A percentile compares a stretch with the other conserved stretches of the same genome.
Evolutionary conservation across 2,888 invertebrate species (phyloP).

Genomic region (Tetrapedia diversipes): DNA sequence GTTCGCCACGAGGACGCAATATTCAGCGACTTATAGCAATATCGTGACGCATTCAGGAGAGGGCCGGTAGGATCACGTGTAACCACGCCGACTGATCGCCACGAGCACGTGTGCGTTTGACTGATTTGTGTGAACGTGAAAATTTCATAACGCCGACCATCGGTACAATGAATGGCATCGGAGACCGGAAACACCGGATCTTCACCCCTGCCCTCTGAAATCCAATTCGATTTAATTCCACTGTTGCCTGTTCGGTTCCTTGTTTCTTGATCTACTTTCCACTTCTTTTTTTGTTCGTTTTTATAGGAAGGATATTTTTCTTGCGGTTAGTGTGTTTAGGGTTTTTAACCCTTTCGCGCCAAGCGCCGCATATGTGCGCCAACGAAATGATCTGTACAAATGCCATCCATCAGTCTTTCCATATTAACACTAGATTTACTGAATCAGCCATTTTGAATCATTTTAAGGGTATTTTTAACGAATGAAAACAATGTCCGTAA

Average conservation of each 20-base stretch:
- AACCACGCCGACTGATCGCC: constrained; percentile 34
- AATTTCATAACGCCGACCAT: constrained; percentile 53
- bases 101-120: constrained; percentile 30
- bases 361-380: too few relatives aligned
- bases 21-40: constrained; percentile 71
- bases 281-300: too few relatives aligned
- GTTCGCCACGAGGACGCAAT: constrained; percentile 56
- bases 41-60: constrained; percentile 58
- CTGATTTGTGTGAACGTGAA: constrained; percentile 39
- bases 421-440: too few relatives aligned
- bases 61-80: constrained; percentile 45
- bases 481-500: too few relatives aligned
- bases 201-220: neutral
- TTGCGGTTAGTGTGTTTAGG: too few relatives aligned
- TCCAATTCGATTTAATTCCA: neutral
- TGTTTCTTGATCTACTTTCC: neutral
- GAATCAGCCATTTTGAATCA: too few relatives aligned
- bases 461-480: too few relatives aligned
- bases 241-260: neutral
- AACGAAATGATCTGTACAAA: too few relatives aligned
- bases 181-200: neutral
- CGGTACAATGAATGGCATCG: neutral
- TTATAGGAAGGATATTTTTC: neutral
- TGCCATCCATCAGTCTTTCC: too few relatives aligned
- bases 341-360: too few relatives aligned